Evolutionary conservation across 2,888 invertebrate genomes (phyloP), one percentile per base, ranked within the genome.

Genomic region (Orthosia gracilis): DNA sequence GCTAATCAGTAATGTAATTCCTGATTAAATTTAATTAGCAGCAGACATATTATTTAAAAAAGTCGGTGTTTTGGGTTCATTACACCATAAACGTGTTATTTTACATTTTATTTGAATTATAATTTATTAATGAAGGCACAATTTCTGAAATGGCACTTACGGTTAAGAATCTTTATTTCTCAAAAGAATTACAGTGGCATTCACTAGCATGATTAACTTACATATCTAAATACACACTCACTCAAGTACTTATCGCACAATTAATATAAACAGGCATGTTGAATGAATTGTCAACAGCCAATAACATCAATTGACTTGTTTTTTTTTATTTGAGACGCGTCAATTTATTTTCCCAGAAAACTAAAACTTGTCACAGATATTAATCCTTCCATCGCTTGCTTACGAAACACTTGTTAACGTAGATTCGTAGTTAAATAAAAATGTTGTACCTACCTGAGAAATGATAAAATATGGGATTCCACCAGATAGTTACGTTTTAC

Each of bases 11-110:
- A 31, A 15, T 67, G 15, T 11, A 7, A 67, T 52, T 65, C n/a
- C 9, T 50, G 54, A 54, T 73, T 23, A 69, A 54, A 69, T n/a
- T 52, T 55, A 55, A 55, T 59, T 31, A n/a, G 40, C 40, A 1
- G 9, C 40, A 40, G 40, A 1, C 7, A 0, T 9, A 40, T 40
- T 40, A 40, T 40, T 40, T 31, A 31, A 31, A 31, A 31, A 40
- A 40, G 9, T 0, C 40, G 7, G 9, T 40, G 1, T 9, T 40
- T 40, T 40, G 40, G 40, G 9, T 40, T 40, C 7, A 40, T 40
- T 40, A 40, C 40, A 40, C 40, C 40, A 40, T 5, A 7, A 31
- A 31, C 7, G 31, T 31, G 31, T 31, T 31, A 21, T 54, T 21
- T 54, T n/a, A 21, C 31, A 31, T 31, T 5, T 0, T 52, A 12